Evolutionary conservation across 2,888 invertebrate species (phyloP), one percentile per base, ranked within the genome.

Genomic region (Teinopalpus imperialis): DNA sequence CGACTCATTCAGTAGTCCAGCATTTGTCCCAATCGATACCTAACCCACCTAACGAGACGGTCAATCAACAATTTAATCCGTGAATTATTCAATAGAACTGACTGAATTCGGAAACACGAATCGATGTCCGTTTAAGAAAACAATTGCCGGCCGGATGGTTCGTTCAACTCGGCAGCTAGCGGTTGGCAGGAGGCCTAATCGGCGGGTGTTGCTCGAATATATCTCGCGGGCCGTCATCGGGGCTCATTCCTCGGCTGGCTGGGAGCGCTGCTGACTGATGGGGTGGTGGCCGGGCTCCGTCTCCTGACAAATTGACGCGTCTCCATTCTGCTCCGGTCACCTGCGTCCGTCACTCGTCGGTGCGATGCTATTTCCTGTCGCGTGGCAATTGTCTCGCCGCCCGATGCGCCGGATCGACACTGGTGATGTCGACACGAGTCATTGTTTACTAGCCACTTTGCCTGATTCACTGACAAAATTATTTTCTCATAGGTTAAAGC

Each of bases 171-270:
- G 75, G 74, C 68, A 66, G n/a, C n/a, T n/a, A n/a, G n/a, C n/a
- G 74, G 69, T 87, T 88, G 87, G 87, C 87, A 81, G 67, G 64
- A 63, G 70, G 74, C 87, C 87, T 88, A 88, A 88, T 85, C 85
- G 85, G 57, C 74, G 74, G 66, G 70, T 68, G 75, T 77, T 78
- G 66, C 68, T 66, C 73, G 74, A 74, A 81, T 83, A 79, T 77
- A 82, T 87, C 81, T 79, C 77, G 63, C 58, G 65, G 58, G 74
- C 78, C 81, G 86, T 87, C 87, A 85, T 76, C 87, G 81, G 62
- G 63, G 65, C 61, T 40, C 40, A 34, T 49, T 75, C 86, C 83
- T 87, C 86, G 86, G 74, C 78, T 74, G 72, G 75, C 72, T 76
- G 78, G 74, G 66, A 73, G 66, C 67, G 69, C 69, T 79, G 82